Base-by-base conservation (phyloP, 2,888 invertebrate genomes). In the Heliothis peltigera region DNA sequence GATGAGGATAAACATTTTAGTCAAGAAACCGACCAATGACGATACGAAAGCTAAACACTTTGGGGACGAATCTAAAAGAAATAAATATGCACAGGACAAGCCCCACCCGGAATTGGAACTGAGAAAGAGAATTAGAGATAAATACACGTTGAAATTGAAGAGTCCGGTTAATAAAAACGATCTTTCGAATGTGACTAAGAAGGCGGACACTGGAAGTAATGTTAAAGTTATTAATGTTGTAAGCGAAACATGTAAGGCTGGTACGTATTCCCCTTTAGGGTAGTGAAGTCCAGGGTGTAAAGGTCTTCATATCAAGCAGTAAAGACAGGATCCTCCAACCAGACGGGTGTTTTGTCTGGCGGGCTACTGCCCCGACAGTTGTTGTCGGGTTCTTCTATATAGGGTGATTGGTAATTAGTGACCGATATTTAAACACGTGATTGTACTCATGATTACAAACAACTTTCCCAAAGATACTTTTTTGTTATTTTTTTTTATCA, bases 71-170 rank as follows among this genome's bases (percentile, higher is more conserved):
- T 10, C 8, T 32, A 32, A 32, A 1, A 25, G 6, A 1, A 25
- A 59, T 0, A 67, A 51, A n/a, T 35, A 46, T 0, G 51, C 25
- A 2, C 18, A 25, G 1, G 18, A 25, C 4, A 0, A 19, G 0
- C 32, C 10, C 0, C 21, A 54, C 1, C 55, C 54, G 1, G 19
- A 59, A 19, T 2, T 68, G 0, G 75, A 75, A 51, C 46, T 66
- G 6, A 18, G 79, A 10, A 76, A 74, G 54, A 32, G 73, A 4
- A 74, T 80, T n/a, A 21, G 80, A 0, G 79, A 80, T 5, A 67
- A 61, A 39, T 79, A 80, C 4, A 76, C 74, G 0, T 19, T 76
- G 3, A 80, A 67, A 42, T 12, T 59, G 0, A 77, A 72, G 3
- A 18, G 8, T n/a, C 2, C 18, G 6, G 4, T 10, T 0, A 47